Conservation (phyloP, 1,140 invertebrate species). For the Hyles euphorbiae region DNA sequence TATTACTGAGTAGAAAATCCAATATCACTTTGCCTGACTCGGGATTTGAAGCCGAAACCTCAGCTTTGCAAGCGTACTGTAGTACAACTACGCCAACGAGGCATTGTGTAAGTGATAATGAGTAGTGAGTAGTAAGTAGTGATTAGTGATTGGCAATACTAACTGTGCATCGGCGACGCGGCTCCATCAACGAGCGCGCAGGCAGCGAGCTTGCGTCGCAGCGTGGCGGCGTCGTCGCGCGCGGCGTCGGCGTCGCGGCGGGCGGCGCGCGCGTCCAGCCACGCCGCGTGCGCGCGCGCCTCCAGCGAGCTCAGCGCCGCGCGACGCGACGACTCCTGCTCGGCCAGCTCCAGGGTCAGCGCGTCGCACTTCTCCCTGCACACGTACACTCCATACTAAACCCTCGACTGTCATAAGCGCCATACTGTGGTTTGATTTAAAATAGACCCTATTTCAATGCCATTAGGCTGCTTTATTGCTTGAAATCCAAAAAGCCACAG, state of each 20-base stretch:
- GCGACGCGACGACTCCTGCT: constrained; percentile 87
- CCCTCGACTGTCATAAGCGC: too few relatives aligned
- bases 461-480: too few relatives aligned
- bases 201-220: constrained; percentile 82
- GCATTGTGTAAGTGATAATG: too few relatives aligned
- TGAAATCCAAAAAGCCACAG: too few relatives aligned
- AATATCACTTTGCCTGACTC: too few relatives aligned
- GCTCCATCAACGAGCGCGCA: constrained; percentile 32
- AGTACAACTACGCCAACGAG: too few relatives aligned
- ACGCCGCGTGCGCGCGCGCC: constrained; percentile 86
- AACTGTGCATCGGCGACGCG: constrained; percentile 52
- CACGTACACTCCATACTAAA: background rate
- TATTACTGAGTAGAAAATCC: too few relatives aligned
- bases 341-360: constrained; percentile 85
- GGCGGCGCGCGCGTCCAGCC: constrained; percentile 84
- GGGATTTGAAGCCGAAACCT: too few relatives aligned
- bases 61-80: too few relatives aligned
- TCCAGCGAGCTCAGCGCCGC: constrained; percentile 84
- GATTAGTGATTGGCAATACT: constrained; percentile 15
- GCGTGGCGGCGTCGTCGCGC: constrained; percentile 82
- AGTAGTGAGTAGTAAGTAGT: too few relatives aligned
- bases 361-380: constrained; percentile 77
- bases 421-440: too few relatives aligned
- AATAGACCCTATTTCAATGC: too few relatives aligned
- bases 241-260: constrained; percentile 86